A percentile compares a stretch with the other conserved stretches of the same genome.
Conservation (phyloP, 2,888 invertebrate genomes). For the Chloromyia formosa region DNA sequence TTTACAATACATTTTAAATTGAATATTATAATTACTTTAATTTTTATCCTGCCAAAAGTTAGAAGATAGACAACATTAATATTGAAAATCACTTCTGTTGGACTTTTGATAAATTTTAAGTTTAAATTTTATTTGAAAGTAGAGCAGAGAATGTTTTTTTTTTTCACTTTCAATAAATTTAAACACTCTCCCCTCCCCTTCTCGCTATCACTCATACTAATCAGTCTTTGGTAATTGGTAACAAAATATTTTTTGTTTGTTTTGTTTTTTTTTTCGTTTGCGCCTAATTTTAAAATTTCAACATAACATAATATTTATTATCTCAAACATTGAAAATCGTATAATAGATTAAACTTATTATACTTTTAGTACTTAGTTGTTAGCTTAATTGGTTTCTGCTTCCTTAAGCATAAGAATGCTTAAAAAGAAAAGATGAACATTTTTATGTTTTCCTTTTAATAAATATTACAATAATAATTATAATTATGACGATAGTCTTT, state of each 20-base stretch:
- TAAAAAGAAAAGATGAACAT: slow-evolving; percentile 13
- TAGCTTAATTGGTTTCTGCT: slow-evolving; percentile 10
- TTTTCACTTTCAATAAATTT: neutral
- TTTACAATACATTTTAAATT: too few species aligned
- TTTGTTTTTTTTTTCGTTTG: too few species aligned
- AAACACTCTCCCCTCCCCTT: neutral
- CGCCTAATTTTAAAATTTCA: slow-evolving; percentile 15
- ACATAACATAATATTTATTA: slow-evolving; percentile 21
- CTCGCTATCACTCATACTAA: slow-evolving; percentile 44
- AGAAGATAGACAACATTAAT: neutral
- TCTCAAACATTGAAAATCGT: slow-evolving; percentile 18
- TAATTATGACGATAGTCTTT: neutral
- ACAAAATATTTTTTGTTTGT: slow-evolving; percentile 47
- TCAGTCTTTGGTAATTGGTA: slow-evolving; percentile 53
- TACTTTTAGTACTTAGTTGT: slow-evolving; percentile 32
- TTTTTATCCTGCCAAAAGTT: too few species aligned
- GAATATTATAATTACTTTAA: too few species aligned
- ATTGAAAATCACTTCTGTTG: neutral
- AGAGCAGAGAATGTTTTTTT: neutral
- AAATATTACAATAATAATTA: slow-evolving; percentile 34
- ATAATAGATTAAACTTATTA: slow-evolving; percentile 34
- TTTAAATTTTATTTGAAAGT: slow-evolving; percentile 4
- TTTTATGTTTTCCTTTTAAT: neutral
- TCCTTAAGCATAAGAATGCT: neutral
- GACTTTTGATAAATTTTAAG: slow-evolving; percentile 1